A percentile compares a stretch with the other conserved stretches of the same genome.
Conservation (phyloP, 1,140 invertebrate genomes). For the Chionoecetes opilio region DNA sequence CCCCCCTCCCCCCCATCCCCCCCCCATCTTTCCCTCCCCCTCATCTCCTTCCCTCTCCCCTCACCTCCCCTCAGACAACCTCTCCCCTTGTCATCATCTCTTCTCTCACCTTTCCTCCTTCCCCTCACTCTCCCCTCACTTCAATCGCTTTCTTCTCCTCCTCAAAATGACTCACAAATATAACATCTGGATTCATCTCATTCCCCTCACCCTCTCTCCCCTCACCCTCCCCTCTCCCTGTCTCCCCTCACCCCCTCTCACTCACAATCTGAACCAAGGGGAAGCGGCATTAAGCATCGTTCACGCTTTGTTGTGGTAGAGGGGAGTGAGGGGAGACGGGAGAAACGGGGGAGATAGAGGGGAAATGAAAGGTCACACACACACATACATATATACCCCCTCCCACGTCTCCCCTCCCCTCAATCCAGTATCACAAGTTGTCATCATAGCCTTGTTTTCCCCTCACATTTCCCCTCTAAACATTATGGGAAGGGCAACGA, state of each 20-base stretch:
- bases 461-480: background rate
- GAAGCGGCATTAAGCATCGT: slow-evolving; percentile 38
- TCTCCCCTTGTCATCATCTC: background rate
- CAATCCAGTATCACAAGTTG: background rate
- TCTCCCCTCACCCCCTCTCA: background rate
- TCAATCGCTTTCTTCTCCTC: slow-evolving; percentile 67
- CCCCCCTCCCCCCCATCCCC: background rate
- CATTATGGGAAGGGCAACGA: background rate
- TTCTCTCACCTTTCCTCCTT: background rate
- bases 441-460: background rate
- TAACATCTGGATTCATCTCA: slow-evolving; percentile 64
- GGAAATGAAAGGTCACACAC: background rate
- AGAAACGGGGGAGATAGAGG: slow-evolving; percentile 10
- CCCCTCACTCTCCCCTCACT: slow-evolving; percentile 51
- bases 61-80: background rate
- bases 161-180: slow-evolving; percentile 75
- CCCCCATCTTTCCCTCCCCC: background rate
- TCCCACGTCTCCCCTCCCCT: too few relatives aligned
- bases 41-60: background rate
- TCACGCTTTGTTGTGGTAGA: slow-evolving; percentile 57
- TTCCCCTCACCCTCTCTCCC: background rate
- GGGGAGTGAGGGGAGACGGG: background rate
- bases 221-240: background rate
- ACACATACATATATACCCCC: background rate
- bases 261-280: slow-evolving; percentile 52